Conservation (phyloP, 2,113 vertebrate genomes). For the Propithecus coquereli region DNA sequence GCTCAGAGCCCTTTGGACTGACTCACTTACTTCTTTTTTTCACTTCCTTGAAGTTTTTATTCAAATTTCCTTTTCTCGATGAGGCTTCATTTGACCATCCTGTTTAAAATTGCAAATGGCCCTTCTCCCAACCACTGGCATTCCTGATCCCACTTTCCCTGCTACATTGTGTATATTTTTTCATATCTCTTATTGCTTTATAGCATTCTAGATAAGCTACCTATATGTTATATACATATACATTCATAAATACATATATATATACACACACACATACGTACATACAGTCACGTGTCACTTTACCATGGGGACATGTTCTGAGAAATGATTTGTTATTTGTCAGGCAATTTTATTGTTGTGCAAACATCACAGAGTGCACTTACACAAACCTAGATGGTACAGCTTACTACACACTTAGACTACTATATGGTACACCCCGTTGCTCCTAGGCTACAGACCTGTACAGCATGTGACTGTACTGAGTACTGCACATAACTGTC, state of each 20-base stretch:
- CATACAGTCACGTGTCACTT: neutral
- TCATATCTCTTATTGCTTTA: neutral
- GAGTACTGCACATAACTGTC: neutral
- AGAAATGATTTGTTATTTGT: neutral
- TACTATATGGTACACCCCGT: neutral
- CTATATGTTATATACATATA: neutral
- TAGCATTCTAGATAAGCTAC: neutral
- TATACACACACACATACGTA: neutral
- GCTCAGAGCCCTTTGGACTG: neutral
- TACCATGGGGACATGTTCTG: neutral
- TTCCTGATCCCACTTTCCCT: neutral
- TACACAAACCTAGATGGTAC: neutral
- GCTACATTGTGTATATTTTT: neutral
- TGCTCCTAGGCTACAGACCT: neutral
- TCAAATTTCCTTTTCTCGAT: neutral
- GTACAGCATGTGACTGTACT: neutral
- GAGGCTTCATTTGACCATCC: neutral
- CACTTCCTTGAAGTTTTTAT: neutral
- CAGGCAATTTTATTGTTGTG: neutral
- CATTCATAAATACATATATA: neutral
- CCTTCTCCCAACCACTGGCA: neutral
- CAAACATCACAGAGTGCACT: neutral
- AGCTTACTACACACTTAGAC: neutral
- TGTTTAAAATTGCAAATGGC: conserved; percentile 8
- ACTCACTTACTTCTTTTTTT: neutral